Base-by-base conservation (phyloP, 2,888 invertebrate genomes). In the Eustalomyia histrio region DNA sequence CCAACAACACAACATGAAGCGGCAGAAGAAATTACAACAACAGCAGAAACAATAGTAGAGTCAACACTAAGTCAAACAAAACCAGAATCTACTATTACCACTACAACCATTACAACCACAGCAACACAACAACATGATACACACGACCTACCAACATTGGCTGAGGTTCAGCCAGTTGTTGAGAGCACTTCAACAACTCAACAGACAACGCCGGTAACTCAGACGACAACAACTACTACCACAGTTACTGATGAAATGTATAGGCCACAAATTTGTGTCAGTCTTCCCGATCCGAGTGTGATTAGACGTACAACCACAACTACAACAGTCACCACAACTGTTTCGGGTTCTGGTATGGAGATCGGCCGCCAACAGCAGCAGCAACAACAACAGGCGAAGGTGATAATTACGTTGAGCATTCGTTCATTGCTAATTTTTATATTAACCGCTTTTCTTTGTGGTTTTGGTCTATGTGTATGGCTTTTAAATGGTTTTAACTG, bases 401-500 rank as follows among this genome's bases (percentile, higher is more conserved):
- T 89, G 90, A 90, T 89, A 86, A 90, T 90, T 87, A 88, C 87
- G 86, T 87, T 90, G 87, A 89, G 88, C 86, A 86, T 89, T 84
- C 90, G 88, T 88, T 86, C 87, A 84, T 87, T 89, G 87, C 81
- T 90, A 86, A 85, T 87, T 86, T 83, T 89, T 86, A 85, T 90
- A 84, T 86, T 88, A 88, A 87, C 87, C 86, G 89, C 89, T 89
- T 90, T 88, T 89, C 84, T 90, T 85, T 89, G 89, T 90, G 89
- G 89, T 89, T 89, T 89, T 87, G 89, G 90, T 89, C 86, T 89
- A 86, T 89, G 90, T 89, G 88, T 88, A 87, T 90, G 89, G 89
- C 88, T 90, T 89, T 87, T 89, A 84, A 86, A 86, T 82, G 85
- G 86, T 85, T 84, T 84, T 80, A 85, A 87, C 69, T 85, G 84